Evolutionary conservation across 2,888 invertebrate species (phyloP).

Genomic region (Ophion costatus): DNA sequence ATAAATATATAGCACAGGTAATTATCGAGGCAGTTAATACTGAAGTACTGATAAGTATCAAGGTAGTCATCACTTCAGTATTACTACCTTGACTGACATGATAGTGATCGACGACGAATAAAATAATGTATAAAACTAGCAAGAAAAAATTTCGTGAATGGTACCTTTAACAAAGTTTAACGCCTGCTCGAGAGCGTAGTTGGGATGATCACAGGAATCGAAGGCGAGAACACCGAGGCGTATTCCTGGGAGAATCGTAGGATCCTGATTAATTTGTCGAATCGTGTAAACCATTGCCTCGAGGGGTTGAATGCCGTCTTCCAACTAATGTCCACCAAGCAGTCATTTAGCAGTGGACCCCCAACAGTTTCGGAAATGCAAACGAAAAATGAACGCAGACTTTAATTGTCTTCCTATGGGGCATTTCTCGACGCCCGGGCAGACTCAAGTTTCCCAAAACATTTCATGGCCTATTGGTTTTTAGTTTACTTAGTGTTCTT

Average conservation of each 20-base stretch:
- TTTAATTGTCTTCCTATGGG: not conserved
- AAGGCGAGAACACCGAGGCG: conserved; percentile 84
- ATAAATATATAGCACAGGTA: too few species aligned
- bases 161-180: conserved; percentile 85
- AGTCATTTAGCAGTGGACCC: not conserved
- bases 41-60: too few species aligned
- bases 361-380: not conserved
- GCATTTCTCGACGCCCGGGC: not conserved
- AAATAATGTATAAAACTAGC: not conserved
- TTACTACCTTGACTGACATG: too few species aligned
- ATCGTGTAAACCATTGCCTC: conserved; percentile 85
- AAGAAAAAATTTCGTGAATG: not conserved
- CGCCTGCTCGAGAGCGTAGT: conserved; percentile 84
- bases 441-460: too few species aligned
- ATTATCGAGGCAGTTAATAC: too few species aligned
- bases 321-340: conserved; percentile 75
- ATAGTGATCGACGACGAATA: not conserved
- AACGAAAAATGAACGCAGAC: not conserved
- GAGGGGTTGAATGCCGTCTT: conserved; percentile 85
- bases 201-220: conserved; percentile 85
- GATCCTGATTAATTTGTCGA: conserved; percentile 83
- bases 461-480: too few species aligned
- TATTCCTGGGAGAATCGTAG: conserved; percentile 83
- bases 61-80: too few species aligned
- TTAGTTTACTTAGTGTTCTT: too few species aligned